Percentiles rank a stretch among this genome's conserved stretches.
phyloP scores from a whole-genome alignment of 2,113 vertebrate genomes.

The Otis tarda region DNA sequence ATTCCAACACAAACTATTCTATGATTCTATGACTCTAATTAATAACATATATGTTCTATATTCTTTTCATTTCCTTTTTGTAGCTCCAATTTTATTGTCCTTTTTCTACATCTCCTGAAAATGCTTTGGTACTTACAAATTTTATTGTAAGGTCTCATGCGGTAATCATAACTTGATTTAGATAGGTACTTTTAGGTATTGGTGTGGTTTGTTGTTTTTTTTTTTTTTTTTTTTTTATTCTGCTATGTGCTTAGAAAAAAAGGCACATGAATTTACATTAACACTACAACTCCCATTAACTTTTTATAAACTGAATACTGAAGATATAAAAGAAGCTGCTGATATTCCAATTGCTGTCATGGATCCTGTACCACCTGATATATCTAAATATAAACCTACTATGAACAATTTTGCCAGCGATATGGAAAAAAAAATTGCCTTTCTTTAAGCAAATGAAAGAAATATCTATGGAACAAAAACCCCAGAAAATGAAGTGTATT shows the following conservation, averaged over 20 bases:
- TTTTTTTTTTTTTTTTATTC: background rate
- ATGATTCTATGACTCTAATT: too few relatives aligned
- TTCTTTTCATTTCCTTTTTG: background rate
- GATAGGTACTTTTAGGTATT: background rate
- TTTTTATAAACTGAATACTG: background rate
- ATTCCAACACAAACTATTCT: too few relatives aligned
- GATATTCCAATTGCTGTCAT: background rate
- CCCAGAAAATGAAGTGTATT: background rate
- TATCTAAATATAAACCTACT: background rate
- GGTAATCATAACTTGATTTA: background rate
- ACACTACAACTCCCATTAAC: background rate
- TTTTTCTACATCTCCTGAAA: background rate
- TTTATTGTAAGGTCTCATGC: background rate
- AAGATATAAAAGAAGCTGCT: background rate
- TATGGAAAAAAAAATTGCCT: background rate
- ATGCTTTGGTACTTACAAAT: background rate
- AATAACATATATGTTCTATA: background rate
- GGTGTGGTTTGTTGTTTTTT: background rate
- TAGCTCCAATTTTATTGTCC: background rate
- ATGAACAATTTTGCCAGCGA: background rate
- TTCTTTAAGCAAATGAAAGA: background rate
- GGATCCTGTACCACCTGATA: background rate
- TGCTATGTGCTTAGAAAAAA: background rate
- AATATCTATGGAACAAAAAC: background rate
- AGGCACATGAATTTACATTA: background rate